These are phyloP conservation scores for Anoplolepis gracilipes DNA, from an alignment of 1,140 invertebrate species.

Conservation along the genomic window DNA sequence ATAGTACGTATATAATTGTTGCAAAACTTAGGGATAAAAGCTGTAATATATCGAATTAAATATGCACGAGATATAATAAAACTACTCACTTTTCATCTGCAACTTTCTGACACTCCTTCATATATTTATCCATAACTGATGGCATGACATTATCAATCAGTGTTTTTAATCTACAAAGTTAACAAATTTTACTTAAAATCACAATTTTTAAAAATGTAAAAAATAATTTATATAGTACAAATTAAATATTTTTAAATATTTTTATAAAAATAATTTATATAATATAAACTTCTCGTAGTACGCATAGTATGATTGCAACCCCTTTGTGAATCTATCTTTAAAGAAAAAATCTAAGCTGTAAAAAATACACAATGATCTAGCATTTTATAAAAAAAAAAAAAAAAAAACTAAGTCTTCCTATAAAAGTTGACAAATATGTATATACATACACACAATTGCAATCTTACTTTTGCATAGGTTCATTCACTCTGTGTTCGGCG, in stretches of 20 bases:
- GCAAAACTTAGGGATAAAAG: slow-evolving; percentile 32
- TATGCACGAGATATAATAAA: neutral
- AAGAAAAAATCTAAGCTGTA: too few species aligned
- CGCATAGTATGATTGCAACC: too few species aligned
- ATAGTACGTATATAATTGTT: neutral
- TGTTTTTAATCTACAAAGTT: slow-evolving; percentile 84
- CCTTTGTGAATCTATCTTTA: neutral
- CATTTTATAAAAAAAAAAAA: too few species aligned
- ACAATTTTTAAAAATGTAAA: slow-evolving; percentile 21
- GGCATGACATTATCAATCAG: slow-evolving; percentile 88
- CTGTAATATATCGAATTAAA: neutral
- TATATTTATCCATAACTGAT: slow-evolving; percentile 86
- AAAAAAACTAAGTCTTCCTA: neutral
- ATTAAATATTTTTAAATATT: too few species aligned
- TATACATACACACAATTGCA: neutral
- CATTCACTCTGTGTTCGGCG: slow-evolving; percentile 87
- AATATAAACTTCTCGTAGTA: too few species aligned
- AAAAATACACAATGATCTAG: too few species aligned
- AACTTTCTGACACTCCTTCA: slow-evolving; percentile 87
- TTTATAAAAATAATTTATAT: too few species aligned
- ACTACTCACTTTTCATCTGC: slow-evolving; percentile 87
- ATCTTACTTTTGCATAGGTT: slow-evolving; percentile 84
- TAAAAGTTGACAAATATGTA: neutral
- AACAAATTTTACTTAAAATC: neutral
- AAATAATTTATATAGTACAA: slow-evolving; percentile 15